Conservation (phyloP, 2,888 invertebrate genomes). For the Nomada fucata region DNA sequence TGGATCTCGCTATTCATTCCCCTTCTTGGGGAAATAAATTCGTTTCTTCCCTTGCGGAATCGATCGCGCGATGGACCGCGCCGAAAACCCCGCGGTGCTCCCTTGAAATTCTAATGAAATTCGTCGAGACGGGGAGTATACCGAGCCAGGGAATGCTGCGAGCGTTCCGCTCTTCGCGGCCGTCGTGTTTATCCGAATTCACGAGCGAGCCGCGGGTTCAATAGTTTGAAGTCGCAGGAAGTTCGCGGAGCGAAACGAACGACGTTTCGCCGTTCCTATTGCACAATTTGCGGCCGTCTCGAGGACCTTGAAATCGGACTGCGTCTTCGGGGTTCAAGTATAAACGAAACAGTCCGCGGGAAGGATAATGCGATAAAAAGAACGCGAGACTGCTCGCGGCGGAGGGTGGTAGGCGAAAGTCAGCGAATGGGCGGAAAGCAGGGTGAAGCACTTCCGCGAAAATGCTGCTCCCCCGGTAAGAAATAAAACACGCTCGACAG, state of each 20-base stretch:
- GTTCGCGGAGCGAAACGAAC: background rate
- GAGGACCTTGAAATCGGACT: slow-evolving; percentile 1
- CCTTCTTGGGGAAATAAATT: slow-evolving; percentile 7
- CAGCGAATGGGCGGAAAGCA: slow-evolving; percentile 49
- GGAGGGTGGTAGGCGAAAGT: slow-evolving; percentile 28
- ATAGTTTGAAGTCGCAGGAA: no score
- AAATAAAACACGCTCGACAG: slow-evolving; percentile 77
- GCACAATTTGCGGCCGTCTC: slow-evolving; percentile 5
- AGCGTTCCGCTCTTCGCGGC: no score
- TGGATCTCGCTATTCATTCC: slow-evolving; percentile 40
- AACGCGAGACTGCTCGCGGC: slow-evolving; percentile 4
- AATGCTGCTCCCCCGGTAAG: slow-evolving; percentile 79
- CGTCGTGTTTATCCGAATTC: no score
- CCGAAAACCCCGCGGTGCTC: background rate
- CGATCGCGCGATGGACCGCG: slow-evolving; percentile 1
- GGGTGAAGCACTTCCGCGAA: slow-evolving; percentile 80
- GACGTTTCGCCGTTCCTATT: background rate
- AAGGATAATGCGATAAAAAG: background rate
- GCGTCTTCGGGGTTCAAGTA: background rate
- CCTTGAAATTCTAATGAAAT: no score
- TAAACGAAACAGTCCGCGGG: slow-evolving; percentile 4
- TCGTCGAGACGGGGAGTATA: no score
- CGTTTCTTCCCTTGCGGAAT: background rate
- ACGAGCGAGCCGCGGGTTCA: no score
- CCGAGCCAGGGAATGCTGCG: no score